These are phyloP conservation scores for Ceratina calcarata DNA, from an alignment of 1,140 invertebrate genomes.

Conservation along the genomic window DNA sequence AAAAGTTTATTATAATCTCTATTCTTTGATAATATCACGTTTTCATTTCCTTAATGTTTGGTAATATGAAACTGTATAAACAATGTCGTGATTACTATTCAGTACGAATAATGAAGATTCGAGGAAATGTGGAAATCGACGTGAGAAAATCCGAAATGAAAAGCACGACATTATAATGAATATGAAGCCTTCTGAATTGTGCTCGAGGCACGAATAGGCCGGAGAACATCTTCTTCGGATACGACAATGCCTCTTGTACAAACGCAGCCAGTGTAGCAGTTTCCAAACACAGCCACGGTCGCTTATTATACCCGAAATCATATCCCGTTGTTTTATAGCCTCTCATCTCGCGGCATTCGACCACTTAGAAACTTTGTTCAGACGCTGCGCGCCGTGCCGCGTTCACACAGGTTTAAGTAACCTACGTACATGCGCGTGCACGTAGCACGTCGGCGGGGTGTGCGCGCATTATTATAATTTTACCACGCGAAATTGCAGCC, in stretches of 20 bases:
- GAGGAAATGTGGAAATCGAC: too few relatives aligned
- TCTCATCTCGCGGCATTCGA: constrained; percentile 4
- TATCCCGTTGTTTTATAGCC: constrained; percentile 18
- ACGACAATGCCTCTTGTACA: background rate
- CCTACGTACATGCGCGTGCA: background rate
- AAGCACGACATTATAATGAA: background rate
- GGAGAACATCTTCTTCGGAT: background rate
- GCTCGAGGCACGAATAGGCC: background rate
- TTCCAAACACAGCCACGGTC: background rate
- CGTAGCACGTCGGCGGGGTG: background rate
- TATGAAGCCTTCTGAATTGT: background rate
- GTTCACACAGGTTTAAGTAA: background rate
- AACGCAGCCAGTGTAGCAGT: background rate
- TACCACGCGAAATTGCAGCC: background rate
- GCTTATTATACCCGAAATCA: constrained; percentile 12
- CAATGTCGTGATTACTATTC: too few relatives aligned
- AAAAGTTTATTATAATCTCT: too few relatives aligned
- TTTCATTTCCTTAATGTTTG: too few relatives aligned
- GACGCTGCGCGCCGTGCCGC: too few relatives aligned
- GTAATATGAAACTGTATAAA: too few relatives aligned
- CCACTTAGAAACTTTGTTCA: constrained; percentile 27
- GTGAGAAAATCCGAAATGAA: background rate
- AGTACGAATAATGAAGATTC: too few relatives aligned
- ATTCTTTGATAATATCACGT: too few relatives aligned
- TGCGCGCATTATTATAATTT: constrained; percentile 7